phyloP scores from a whole-genome alignment of 2,113 vertebrate genomes.

The Hepsetus odoe region DNA sequence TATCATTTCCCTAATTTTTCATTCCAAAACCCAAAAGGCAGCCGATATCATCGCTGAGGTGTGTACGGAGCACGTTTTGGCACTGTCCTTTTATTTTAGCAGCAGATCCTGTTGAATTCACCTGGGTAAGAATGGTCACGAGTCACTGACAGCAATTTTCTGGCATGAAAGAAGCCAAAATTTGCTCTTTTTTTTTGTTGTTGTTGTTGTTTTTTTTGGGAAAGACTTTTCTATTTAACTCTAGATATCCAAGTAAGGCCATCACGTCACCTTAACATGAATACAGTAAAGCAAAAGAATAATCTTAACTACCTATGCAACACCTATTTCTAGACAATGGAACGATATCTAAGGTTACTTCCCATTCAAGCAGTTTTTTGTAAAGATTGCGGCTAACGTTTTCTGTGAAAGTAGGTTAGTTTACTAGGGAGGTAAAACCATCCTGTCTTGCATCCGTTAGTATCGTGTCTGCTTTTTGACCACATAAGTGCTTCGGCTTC shows the following conservation, averaged over 20 bases:
- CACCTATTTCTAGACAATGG: neutral
- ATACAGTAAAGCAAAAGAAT: constrained; percentile 21
- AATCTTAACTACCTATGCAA: constrained; percentile 51
- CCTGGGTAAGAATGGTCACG: constrained; percentile 5
- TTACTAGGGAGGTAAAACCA: no score
- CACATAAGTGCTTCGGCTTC: no score
- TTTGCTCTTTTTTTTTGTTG: neutral
- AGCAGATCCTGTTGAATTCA: constrained; percentile 68
- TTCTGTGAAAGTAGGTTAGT: neutral
- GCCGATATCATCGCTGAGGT: constrained; percentile 78
- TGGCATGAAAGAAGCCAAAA: constrained; percentile 2
- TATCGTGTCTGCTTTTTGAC: no score
- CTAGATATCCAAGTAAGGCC: neutral
- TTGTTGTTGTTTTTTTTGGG: constrained; percentile 66
- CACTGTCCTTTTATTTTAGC: constrained; percentile 79
- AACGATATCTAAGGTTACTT: neutral
- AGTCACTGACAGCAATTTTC: neutral
- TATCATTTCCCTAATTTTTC: constrained; percentile 66
- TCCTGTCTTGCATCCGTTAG: no score
- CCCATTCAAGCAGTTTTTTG: neutral
- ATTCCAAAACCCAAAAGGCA: constrained; percentile 56
- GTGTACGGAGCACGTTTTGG: constrained; percentile 84
- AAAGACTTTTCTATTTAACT: neutral
- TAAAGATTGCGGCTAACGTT: neutral
- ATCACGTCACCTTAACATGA: constrained; percentile 2